Percentiles rank a stretch among this genome's conserved stretches.
Evolutionary conservation across 2,797 vertebrate species (phyloP).

Genomic region (Rhynchonycteris naso): DNA sequence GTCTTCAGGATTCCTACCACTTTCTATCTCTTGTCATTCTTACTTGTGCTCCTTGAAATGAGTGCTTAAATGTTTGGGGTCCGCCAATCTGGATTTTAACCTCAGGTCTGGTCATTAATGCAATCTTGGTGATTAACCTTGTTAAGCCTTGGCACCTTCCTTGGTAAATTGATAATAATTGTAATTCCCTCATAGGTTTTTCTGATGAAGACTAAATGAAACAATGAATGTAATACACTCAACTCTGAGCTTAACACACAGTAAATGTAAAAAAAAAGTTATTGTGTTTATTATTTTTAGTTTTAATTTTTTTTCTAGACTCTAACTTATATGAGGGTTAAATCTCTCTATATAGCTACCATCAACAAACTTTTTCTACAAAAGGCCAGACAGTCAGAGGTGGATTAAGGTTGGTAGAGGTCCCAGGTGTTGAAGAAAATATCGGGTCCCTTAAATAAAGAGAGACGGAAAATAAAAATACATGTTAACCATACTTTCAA

Average conservation of each 20-base stretch:
- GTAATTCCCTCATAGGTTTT: neutral
- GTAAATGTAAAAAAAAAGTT: neutral
- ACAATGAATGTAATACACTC: neutral
- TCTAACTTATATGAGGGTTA: neutral
- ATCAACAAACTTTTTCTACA: neutral
- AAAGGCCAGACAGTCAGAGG: neutral
- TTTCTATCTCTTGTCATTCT: neutral
- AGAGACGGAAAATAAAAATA: no score
- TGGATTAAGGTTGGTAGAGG: no score
- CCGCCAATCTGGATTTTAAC: neutral
- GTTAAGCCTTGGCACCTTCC: neutral
- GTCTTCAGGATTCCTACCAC: neutral
- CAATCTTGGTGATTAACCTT: neutral
- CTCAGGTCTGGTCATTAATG: neutral
- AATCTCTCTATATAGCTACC: neutral
- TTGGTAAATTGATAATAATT: neutral
- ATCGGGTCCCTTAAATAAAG: no score
- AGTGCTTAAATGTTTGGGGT: neutral
- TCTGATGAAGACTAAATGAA: neutral
- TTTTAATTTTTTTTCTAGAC: neutral
- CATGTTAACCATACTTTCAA: no score
- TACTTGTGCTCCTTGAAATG: neutral
- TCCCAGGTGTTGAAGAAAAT: no score
- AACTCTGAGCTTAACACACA: neutral
- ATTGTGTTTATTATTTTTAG: neutral